These are phyloP conservation scores for Mormyrus lacerda DNA, from an alignment of 2,113 vertebrate species.

Conservation along the genomic window DNA sequence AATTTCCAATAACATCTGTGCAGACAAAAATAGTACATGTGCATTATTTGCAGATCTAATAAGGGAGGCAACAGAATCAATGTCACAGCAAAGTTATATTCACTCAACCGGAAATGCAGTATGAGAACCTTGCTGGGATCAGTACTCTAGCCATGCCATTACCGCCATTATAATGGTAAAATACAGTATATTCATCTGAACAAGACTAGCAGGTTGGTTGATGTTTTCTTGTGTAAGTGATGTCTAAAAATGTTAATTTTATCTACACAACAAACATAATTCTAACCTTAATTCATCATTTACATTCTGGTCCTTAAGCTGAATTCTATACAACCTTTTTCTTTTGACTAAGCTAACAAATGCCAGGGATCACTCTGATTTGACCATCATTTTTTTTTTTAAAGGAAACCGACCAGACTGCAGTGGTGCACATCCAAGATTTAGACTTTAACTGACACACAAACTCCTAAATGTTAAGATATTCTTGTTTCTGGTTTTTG, in stretches of 20 bases:
- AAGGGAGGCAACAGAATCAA: background rate
- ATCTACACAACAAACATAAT: background rate
- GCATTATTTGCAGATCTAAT: background rate
- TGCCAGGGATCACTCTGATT: background rate
- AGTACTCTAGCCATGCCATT: background rate
- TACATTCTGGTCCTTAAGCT: background rate
- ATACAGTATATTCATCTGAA: background rate
- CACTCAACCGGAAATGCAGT: background rate
- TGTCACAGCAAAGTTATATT: background rate
- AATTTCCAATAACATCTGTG: background rate
- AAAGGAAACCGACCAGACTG: background rate
- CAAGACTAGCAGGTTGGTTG: background rate
- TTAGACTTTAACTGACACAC: background rate
- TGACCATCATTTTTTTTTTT: background rate
- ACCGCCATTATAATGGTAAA: background rate
- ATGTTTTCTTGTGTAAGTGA: background rate
- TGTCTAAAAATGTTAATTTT: background rate
- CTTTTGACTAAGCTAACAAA: background rate
- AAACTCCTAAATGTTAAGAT: background rate
- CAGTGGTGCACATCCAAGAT: background rate
- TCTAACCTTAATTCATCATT: background rate
- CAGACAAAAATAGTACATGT: background rate
- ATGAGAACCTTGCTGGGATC: background rate
- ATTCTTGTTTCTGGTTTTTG: background rate
- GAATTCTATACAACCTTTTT: background rate